These are phyloP conservation scores for Marcusenius ussheri DNA, from an alignment of 2,113 vertebrate genomes.

Conservation along the genomic window DNA sequence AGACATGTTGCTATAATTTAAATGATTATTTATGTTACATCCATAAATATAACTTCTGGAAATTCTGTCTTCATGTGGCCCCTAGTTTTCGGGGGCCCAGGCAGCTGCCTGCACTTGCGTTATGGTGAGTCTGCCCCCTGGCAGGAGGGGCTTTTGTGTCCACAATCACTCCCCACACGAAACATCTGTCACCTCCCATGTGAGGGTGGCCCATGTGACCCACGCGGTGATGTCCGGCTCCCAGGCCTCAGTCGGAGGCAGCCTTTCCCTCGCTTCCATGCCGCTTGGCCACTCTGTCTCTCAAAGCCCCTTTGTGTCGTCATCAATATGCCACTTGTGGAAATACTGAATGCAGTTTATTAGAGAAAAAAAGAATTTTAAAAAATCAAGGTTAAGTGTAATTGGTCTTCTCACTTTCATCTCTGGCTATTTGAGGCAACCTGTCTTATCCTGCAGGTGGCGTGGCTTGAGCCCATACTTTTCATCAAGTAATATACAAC, in stretches of 20 bases:
- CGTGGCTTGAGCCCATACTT: background rate
- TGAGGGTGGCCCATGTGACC: constrained; percentile 39
- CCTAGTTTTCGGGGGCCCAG: background rate
- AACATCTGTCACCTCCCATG: constrained; percentile 27
- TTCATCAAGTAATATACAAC: background rate
- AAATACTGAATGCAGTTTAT: constrained; percentile 20
- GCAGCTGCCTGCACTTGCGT: background rate
- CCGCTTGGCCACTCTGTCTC: background rate
- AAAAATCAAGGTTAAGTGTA: background rate
- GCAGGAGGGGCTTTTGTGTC: background rate
- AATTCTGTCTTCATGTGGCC: background rate
- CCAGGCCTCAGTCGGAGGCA: constrained; percentile 28
- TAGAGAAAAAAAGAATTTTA: background rate
- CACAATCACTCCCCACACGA: background rate
- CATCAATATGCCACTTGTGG: constrained; percentile 13
- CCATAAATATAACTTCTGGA: background rate
- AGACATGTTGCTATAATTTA: background rate
- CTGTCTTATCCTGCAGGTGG: background rate
- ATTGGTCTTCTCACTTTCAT: background rate
- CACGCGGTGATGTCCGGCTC: constrained; percentile 39
- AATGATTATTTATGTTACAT: background rate
- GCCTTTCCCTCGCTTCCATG: background rate
- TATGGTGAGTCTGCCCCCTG: background rate
- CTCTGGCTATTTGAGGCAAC: background rate
- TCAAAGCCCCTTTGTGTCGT: constrained; percentile 32